Base-by-base conservation (phyloP, 2,113 vertebrate species). In the Sardina pilchardus region DNA sequence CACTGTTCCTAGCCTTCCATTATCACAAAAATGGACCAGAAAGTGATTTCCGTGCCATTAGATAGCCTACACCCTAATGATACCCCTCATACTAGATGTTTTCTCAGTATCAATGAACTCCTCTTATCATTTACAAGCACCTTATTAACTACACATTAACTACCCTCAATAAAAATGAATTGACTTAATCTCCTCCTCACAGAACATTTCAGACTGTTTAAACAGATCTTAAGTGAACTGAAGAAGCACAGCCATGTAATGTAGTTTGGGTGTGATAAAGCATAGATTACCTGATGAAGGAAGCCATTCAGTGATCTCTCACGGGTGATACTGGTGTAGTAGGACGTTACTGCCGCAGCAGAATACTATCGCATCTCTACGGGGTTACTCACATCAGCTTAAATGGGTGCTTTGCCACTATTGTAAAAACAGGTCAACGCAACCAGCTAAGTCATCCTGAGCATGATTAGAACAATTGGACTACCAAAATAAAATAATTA, bases 331-430 rank as follows among this genome's bases (percentile, higher is more conserved):
- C 71, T 78, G 67, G 2, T 75, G 26, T 36, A 78, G 34, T 34
- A 36, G 26, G 63, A 67, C 16, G 71, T 10, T 78, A 78, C 36
- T 78, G 71, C 71, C 71, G 71, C 71, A 78, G 26, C 71, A 78
- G 71, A 78, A 78, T 78, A 78, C 71, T 78, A 78, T 78, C 26
- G 71, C 71, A 78, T 78, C 71, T 36, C 71, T 78, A 78, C 71
- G 16, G 71, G 26, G 10, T 34, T 16, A 12, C 71, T 78, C 30
- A 34, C 30, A 34, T 36, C 71, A 78, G 34, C 71, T 78, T 36
- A 78, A 78, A 78, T 39, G 14, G 71, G 71, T 78, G 71, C 71
- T 78, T 78, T 36, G 30, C 19, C 34, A 78, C 71, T 39, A 30
- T 36, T 17, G 71, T 78, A 34, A 34, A 78, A 78, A 78, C 71